Percentiles rank a stretch among this genome's conserved stretches.
phyloP scores from a whole-genome alignment of 2,888 invertebrate species.

The Phrixothrix hirtus region DNA sequence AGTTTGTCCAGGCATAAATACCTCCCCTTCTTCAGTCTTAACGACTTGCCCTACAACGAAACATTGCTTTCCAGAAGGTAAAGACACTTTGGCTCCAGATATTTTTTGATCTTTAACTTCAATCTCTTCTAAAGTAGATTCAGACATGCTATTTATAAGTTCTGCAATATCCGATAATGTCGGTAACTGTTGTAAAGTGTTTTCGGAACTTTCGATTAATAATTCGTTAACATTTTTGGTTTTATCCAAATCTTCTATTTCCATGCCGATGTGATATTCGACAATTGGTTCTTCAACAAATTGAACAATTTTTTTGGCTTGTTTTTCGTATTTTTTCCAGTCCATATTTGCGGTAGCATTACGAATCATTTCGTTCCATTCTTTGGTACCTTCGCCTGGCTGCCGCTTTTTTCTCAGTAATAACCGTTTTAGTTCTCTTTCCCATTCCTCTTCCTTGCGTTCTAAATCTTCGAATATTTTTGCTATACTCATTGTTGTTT shows the following conservation, averaged over 20 bases:
- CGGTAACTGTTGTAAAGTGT: constrained; percentile 64
- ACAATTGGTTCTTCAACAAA: constrained; percentile 47
- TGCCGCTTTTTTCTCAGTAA: constrained; percentile 50
- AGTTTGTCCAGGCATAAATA: constrained; percentile 78
- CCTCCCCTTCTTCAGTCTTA: constrained; percentile 68
- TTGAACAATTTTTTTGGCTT: constrained; percentile 59
- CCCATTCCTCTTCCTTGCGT: constrained; percentile 68
- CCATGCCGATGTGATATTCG: constrained; percentile 55
- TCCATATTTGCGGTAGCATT: constrained; percentile 68
- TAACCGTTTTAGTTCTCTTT: constrained; percentile 53
- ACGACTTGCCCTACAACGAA: constrained; percentile 75
- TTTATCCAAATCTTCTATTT: constrained; percentile 61
- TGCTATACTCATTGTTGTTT: constrained; percentile 67
- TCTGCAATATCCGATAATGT: constrained; percentile 66
- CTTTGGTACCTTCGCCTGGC: constrained; percentile 52
- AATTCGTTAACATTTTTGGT: constrained; percentile 66
- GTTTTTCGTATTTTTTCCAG: constrained; percentile 67
- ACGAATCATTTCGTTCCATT: constrained; percentile 66
- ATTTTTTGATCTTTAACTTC: constrained; percentile 32
- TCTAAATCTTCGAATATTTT: constrained; percentile 81
- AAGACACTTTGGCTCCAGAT: constrained; percentile 52
- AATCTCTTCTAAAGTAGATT: constrained; percentile 62
- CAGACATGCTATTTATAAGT: constrained; percentile 64
- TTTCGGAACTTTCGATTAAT: constrained; percentile 57
- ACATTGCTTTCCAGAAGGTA: constrained; percentile 69